Conservation (phyloP, 2,888 invertebrate genomes). For the Hirtodrosophila confusa region DNA sequence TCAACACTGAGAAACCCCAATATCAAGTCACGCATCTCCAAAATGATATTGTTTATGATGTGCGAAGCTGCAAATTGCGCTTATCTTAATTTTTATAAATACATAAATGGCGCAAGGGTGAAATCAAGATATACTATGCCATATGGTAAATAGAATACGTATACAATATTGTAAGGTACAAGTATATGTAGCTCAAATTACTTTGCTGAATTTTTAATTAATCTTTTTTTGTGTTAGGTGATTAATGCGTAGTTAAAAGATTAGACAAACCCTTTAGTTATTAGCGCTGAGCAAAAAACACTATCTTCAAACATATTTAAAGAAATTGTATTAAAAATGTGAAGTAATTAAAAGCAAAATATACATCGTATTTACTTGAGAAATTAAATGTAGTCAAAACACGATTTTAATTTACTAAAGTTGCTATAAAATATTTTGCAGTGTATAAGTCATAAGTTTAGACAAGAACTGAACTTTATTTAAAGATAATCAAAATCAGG, state of each 20-base stretch:
- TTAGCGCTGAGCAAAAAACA: not conserved
- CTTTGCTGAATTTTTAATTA: not conserved
- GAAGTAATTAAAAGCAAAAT: too few relatives aligned
- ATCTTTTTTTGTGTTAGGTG: too few relatives aligned
- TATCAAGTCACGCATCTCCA: constrained; percentile 55
- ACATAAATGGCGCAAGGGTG: constrained; percentile 29
- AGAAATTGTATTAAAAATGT: not conserved
- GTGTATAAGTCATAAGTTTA: too few relatives aligned
- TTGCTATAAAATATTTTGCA: too few relatives aligned
- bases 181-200: constrained; percentile 8
- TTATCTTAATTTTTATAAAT: constrained; percentile 24
- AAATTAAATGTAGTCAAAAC: too few relatives aligned
- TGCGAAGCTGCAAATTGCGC: constrained; percentile 42
- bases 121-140: constrained; percentile 31
- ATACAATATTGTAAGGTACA: not conserved
- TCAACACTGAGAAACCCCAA: constrained; percentile 22
- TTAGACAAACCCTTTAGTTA: too few relatives aligned
- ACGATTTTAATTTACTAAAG: too few relatives aligned
- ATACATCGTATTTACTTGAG: too few relatives aligned
- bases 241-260: not conserved
- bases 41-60: constrained; percentile 57
- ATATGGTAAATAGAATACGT: not conserved
- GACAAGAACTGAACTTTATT: too few relatives aligned
- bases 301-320: not conserved
- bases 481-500: too few relatives aligned